phyloP scores from a whole-genome alignment of 2,113 vertebrate genomes.

The Cryptotis parvus region DNA sequence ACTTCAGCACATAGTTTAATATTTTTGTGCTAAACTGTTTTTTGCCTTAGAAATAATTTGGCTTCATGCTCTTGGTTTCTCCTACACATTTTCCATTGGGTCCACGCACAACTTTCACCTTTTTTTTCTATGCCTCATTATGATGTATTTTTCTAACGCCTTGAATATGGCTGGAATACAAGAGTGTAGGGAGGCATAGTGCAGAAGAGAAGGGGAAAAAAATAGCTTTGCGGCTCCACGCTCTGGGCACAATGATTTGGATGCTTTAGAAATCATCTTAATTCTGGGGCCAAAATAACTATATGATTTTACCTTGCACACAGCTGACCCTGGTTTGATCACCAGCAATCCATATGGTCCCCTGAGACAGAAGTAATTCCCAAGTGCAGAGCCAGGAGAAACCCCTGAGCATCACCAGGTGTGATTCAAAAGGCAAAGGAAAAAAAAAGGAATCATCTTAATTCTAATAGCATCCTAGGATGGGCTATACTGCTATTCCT shows the following conservation, averaged over 20 bases:
- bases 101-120: not conserved
- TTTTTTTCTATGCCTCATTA: not conserved
- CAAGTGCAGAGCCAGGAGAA: no score
- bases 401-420: no score
- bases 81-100: not conserved
- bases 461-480: not conserved
- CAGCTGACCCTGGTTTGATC: no score
- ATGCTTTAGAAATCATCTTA: not conserved
- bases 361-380: no score
- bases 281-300: no score
- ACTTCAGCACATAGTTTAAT: not conserved
- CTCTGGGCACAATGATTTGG: not conserved
- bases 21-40: not conserved
- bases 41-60: constrained; percentile 37
- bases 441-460: not conserved
- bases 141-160: not conserved
- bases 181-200: not conserved
- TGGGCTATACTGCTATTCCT: not conserved
- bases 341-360: no score
- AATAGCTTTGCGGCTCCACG: not conserved
- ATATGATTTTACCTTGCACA: no score
- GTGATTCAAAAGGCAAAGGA: no score
- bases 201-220: not conserved
- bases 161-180: not conserved
- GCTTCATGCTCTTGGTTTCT: constrained; percentile 20